Evolutionary conservation across 2,888 invertebrate species (phyloP).

Genomic region (Ferrisia virgata): DNA sequence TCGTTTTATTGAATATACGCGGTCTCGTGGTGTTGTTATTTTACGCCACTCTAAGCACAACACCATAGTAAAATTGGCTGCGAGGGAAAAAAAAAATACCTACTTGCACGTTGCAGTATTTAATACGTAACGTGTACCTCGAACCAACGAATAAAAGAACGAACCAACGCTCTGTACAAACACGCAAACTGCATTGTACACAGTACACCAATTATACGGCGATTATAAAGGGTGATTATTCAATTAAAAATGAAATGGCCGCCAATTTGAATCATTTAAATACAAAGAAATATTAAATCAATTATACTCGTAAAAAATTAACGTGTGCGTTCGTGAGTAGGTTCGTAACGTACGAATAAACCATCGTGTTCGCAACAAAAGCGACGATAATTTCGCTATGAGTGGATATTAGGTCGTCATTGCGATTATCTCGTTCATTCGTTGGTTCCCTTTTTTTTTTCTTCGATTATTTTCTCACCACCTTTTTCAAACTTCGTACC

Average conservation of each 20-base stretch:
- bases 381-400: background rate
- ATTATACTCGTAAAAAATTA: too few species aligned
- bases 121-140: background rate
- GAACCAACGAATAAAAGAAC: background rate
- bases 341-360: background rate
- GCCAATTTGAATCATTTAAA: slow-evolving; percentile 3
- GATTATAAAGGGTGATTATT: background rate
- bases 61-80: background rate
- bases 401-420: too few species aligned
- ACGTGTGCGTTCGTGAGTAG: background rate
- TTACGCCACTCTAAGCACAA: background rate
- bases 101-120: too few species aligned
- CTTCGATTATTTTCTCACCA: too few species aligned
- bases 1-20: background rate
- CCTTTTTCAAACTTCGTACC: background rate
- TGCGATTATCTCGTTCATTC: background rate
- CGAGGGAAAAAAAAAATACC: background rate
- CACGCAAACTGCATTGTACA: background rate
- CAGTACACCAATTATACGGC: background rate
- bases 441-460: too few species aligned
- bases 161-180: background rate
- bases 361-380: background rate
- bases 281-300: slow-evolving; percentile 6
- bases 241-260: background rate
- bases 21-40: background rate